Base-by-base conservation (phyloP, 2,797 vertebrate species). In the Rhinatrema bivittatum region DNA sequence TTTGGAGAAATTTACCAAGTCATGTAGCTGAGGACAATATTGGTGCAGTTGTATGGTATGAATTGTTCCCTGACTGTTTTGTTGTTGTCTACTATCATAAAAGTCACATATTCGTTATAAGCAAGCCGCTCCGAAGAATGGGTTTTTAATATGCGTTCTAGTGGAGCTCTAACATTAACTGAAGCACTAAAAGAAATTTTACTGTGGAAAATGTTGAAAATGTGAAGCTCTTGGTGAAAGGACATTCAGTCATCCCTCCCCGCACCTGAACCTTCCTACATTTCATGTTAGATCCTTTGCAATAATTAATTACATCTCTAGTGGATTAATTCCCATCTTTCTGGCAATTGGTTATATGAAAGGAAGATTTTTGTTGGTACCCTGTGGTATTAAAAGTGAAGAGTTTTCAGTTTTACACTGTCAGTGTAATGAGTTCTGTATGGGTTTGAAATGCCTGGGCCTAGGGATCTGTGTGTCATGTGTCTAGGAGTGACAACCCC, bases 401-500 rank as follows among this genome's bases (percentile, higher is more conserved):
- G 76, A 67, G 69, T 62, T 75, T 77, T 72, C 65, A n/a, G n/a
- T n/a, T n/a, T n/a, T n/a, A 73, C 42, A 68, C 59, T 81, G 79
- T 81, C 81, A 79, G 74, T 60, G 76, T 80, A 82, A 84, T 81
- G 81, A 84, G 76, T 77, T 76, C 79, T 81, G 74, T 58, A 59
- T 26, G 78, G 78, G 64, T 74, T 79, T 81, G 72, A 62, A 77
- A 67, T 39, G 48, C 72, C 60, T 68, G 74, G 65, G 60, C 65
- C 66, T 71, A 70, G 64, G 62, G 72, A 57, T 65, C 70, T 71
- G 58, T 9, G 28, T 77, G 76, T 79, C 79, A 80, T 80, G 65
- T 79, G 67, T 79, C 78, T 74, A 51, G 69, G 68, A 84, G 59
- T 84, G 81, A 84, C 81, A 84, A 84, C 79, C 79, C 81, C 79